A percentile compares a stretch with the other conserved stretches of the same genome.
Conservation (phyloP, 2,888 invertebrate species). For the Magallana nippona region DNA sequence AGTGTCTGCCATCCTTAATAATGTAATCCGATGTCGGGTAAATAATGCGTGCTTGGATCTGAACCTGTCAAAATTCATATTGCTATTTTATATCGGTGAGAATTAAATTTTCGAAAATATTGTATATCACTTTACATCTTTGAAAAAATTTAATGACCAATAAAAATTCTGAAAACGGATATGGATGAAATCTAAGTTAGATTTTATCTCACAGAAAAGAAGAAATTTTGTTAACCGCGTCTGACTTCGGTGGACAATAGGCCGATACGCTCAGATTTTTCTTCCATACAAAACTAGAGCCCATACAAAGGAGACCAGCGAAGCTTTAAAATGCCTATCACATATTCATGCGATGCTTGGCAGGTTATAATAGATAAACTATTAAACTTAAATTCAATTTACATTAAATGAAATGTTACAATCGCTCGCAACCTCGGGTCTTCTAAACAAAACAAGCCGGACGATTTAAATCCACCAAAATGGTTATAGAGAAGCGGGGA, state of each 20-base stretch:
- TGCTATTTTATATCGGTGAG: slow-evolving; percentile 21
- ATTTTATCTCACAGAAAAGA: slow-evolving; percentile 8
- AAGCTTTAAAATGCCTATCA: slow-evolving; percentile 26
- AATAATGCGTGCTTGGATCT: background rate
- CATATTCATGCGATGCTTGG: slow-evolving; percentile 23
- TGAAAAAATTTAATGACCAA: slow-evolving; percentile 7
- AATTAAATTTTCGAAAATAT: slow-evolving; percentile 14
- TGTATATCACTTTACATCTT: background rate
- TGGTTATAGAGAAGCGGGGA: background rate
- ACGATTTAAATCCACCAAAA: background rate
- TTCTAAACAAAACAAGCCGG: slow-evolving; percentile 7
- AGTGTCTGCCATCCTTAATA: background rate
- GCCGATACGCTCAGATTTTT: slow-evolving; percentile 20
- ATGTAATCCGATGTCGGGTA: background rate
- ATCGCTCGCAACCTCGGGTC: slow-evolving; percentile 22
- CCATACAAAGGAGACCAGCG: background rate
- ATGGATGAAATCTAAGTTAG: slow-evolving; percentile 11
- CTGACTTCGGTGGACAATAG: background rate
- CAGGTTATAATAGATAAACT: slow-evolving; percentile 21
- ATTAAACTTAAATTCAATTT: slow-evolving; percentile 21
- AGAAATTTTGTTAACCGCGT: background rate
- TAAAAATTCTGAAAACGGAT: slow-evolving; percentile 25
- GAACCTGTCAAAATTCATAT: background rate
- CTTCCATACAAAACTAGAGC: slow-evolving; percentile 4
- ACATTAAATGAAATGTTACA: slow-evolving; percentile 29